phyloP scores from a whole-genome alignment of 2,888 invertebrate genomes.

The Acheta domesticus region DNA sequence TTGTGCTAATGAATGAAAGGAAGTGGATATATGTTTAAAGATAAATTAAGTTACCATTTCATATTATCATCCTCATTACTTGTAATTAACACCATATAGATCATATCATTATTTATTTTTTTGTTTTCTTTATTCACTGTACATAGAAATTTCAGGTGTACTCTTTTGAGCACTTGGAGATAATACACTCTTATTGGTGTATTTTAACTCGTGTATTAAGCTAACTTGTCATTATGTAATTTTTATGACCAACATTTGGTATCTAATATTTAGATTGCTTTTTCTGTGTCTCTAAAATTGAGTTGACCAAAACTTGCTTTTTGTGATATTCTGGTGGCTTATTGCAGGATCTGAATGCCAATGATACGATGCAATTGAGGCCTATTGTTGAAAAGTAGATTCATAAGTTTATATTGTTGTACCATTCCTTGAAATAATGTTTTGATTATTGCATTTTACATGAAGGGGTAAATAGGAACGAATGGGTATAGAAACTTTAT shows the following conservation, averaged over 20 bases:
- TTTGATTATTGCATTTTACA: background rate
- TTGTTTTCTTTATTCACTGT: background rate
- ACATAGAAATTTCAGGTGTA: background rate
- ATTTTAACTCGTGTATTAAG: background rate
- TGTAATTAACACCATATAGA: conserved; percentile 1
- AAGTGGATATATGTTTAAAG: too few species aligned
- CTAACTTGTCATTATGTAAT: background rate
- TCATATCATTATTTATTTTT: background rate
- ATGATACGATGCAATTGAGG: background rate
- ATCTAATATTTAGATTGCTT: background rate
- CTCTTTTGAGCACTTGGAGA: too few species aligned
- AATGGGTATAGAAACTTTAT: too few species aligned
- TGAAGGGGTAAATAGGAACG: too few species aligned
- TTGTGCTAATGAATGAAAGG: background rate
- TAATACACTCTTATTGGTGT: background rate
- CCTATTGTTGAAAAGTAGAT: background rate
- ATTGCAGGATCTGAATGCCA: conserved; percentile 18
- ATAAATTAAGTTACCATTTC: background rate
- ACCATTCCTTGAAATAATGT: background rate
- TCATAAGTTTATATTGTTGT: background rate
- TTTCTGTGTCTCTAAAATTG: background rate
- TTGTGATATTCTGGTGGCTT: background rate
- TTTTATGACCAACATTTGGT: conserved; percentile 9
- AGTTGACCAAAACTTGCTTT: background rate
- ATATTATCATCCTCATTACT: background rate